Percentiles rank a stretch among this genome's conserved stretches.
Conservation (phyloP, 2,797 vertebrate species). For the Danio aesculapii region DNA sequence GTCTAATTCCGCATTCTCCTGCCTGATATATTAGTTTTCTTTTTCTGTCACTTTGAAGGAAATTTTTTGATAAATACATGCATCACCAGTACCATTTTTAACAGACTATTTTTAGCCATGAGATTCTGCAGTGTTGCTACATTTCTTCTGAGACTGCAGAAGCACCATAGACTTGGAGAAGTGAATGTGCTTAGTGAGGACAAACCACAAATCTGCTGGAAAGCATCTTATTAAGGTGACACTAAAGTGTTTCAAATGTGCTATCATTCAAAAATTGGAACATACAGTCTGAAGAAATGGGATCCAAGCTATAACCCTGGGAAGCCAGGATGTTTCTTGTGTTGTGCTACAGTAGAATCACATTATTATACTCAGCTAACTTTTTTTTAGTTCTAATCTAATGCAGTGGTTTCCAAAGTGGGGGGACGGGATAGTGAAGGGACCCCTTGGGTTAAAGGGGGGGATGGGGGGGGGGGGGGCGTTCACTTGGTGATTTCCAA, state of each 20-base stretch:
- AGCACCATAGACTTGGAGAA: constrained; percentile 4
- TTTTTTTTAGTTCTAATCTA: not conserved
- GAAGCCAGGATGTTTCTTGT: not conserved
- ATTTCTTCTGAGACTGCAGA: constrained; percentile 67
- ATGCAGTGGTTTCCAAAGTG: not conserved
- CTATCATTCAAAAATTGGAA: not conserved
- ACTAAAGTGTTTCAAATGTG: not conserved
- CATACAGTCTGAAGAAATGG: not conserved
- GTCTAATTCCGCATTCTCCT: constrained; percentile 34
- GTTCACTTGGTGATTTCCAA: no score
- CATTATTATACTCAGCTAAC: not conserved
- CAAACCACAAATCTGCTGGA: not conserved
- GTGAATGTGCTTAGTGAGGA: not conserved
- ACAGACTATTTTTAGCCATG: constrained; percentile 76
- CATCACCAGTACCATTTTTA: constrained; percentile 65
- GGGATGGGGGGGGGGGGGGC: no score
- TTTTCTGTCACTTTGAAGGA: constrained; percentile 53
- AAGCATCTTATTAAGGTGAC: not conserved
- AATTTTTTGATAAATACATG: constrained; percentile 66
- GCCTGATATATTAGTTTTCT: constrained; percentile 26
- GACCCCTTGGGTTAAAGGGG: no score
- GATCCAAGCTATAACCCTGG: not conserved
- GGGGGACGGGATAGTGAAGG: no score
- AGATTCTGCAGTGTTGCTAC: constrained; percentile 72
- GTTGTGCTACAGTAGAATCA: not conserved